Evolutionary conservation across 2,113 vertebrate genomes (phyloP).

Genomic region (Calcarius ornatus): DNA sequence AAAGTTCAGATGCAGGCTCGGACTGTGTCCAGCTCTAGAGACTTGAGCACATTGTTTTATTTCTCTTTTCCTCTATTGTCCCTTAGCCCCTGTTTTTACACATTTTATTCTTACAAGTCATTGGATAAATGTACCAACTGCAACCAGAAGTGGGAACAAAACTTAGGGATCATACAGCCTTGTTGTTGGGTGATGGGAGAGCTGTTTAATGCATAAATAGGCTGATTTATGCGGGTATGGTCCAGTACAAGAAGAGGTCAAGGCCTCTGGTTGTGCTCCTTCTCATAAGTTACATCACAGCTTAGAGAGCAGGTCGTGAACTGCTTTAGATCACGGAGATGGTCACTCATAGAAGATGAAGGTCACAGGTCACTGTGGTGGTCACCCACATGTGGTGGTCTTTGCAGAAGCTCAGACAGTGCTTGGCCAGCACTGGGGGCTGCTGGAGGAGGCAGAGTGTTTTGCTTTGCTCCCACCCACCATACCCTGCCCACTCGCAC

Average conservation of each 20-base stretch:
- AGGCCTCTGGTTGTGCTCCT: not conserved
- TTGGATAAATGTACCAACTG: not conserved
- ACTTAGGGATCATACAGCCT: not conserved
- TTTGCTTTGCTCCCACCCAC: not conserved
- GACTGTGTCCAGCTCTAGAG: not conserved
- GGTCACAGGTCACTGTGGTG: not conserved
- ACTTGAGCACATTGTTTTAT: not conserved
- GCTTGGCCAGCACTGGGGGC: not conserved
- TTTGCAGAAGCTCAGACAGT: not conserved
- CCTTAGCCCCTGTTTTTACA: not conserved
- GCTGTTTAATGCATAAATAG: not conserved
- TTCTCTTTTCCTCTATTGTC: not conserved
- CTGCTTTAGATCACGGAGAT: not conserved
- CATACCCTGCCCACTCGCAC: not conserved
- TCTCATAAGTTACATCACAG: not conserved
- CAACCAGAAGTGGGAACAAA: not conserved
- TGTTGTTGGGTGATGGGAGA: not conserved
- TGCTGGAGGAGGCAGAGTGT: not conserved
- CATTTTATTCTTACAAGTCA: not conserved
- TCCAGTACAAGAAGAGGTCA: not conserved
- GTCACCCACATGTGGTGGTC: not conserved
- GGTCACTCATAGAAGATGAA: not conserved
- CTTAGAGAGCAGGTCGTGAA: accelerated
- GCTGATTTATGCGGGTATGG: not conserved
- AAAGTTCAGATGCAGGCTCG: not conserved